Evolutionary conservation across 2,113 vertebrate genomes (phyloP).

Genomic region (Pan troglodytes): NHGRI_mPanTro3-v2.1_pri NC_072403.2:50934501-50935000

Average conservation of each 20-base stretch:
- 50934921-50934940: neutral
- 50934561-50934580: neutral
- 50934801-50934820: neutral
- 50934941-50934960: neutral
- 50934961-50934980: neutral
- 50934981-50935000: neutral
- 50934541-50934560: neutral
- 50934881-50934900: neutral
- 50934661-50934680: neutral
- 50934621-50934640: neutral
- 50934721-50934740: neutral
- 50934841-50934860: neutral
- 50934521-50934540: neutral
- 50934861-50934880: neutral
- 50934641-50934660: neutral
- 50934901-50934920: neutral
- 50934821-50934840: neutral
- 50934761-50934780: conserved; percentile 21
- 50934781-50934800: neutral
- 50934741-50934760: neutral
- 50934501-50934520: neutral
- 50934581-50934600: neutral
- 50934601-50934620: neutral
- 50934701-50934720: neutral
- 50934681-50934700: neutral